Evolutionary conservation across 2,888 invertebrate genomes (phyloP), one percentile per base, ranked within the genome.

Genomic region (Lasioglossum morio): DNA sequence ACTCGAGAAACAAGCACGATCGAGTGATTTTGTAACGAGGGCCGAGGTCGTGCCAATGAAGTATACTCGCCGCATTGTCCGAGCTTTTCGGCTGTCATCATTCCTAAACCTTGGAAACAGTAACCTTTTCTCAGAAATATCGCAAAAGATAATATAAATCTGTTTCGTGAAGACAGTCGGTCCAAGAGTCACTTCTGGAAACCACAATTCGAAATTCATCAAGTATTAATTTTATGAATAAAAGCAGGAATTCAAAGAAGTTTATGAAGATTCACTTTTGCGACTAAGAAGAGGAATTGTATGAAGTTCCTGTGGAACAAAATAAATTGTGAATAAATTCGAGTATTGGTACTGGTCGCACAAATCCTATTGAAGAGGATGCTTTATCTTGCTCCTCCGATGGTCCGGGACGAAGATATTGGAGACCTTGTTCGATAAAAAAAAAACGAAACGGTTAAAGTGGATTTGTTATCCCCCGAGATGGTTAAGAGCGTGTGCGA

Each of bases 11-110:
- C 72, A 72, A 79, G 46, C 60, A 37, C 34, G 43, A 53, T 46
- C 34, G 43, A 63, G 46, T 16, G 60, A 66, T 82, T 72, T 82
- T 75, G 78, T 79, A 84, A 82, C 77, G 66, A 69, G 19, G 19
- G 27, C 30, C n/a, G 46, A 79, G 37, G 53, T 63, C 76, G 40
- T 48, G 48, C 30, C 53, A 34, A 60, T 60, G 57, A 72, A 79
- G 60, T 37, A 27, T 19, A 8, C 27, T 46, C 5, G 40, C 23
- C 53, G 53, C 53, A 72, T 70, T 70, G 43, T 37, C 10, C 70
- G 10, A 43, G 12, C 70, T 5, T 40, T 40, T 12, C 12, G 16
- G n/a, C 16, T 1, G 5, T 14, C 27, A 1, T 27, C n/a, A 14
- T 27, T 60, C n/a, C 1, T 4, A 5, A 27, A 57, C 23, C 23